A percentile compares a stretch with the other conserved stretches of the same genome.
These are phyloP conservation scores for Akabosia matsudoensis DNA, from an alignment of 1,140 invertebrate species.

Conservation along the genomic window DNA sequence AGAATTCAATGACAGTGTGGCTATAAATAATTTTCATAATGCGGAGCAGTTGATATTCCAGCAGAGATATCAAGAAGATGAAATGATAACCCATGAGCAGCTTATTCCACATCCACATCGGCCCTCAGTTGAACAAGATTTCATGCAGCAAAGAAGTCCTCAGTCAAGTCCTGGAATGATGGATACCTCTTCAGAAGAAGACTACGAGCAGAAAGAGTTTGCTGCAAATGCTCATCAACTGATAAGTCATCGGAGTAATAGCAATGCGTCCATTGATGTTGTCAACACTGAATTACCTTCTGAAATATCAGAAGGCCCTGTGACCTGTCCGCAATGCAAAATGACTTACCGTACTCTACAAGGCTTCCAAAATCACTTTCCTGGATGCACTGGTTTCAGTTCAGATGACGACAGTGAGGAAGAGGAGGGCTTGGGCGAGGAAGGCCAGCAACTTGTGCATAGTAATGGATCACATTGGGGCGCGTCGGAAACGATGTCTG, in stretches of 20 bases:
- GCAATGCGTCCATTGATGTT: background rate
- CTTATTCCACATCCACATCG: background rate
- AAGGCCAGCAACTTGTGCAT: background rate
- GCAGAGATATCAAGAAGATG: too few relatives aligned
- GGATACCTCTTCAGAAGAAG: background rate
- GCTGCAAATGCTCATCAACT: background rate
- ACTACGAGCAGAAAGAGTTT: slow-evolving; percentile 7
- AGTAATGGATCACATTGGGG: background rate
- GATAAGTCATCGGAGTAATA: background rate
- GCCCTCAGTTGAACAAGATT: background rate
- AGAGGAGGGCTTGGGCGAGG: background rate
- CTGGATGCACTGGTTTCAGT: slow-evolving; percentile 62
- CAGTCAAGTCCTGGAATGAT: background rate
- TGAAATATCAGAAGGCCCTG: slow-evolving; percentile 60
- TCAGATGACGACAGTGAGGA: slow-evolving; percentile 51
- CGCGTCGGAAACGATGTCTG: background rate
- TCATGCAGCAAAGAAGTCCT: slow-evolving; percentile 6
- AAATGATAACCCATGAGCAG: too few relatives aligned
- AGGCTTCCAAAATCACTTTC: slow-evolving; percentile 77
- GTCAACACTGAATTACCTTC: background rate
- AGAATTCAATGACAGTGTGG: too few relatives aligned
- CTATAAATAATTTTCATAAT: too few relatives aligned
- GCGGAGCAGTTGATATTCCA: background rate
- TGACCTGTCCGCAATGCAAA: slow-evolving; percentile 81
- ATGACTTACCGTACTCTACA: slow-evolving; percentile 82